Evolutionary conservation across 64 coral and sea anemone genomes (phyloP).

Genomic region (Dendronephthya gigantea): DNA sequence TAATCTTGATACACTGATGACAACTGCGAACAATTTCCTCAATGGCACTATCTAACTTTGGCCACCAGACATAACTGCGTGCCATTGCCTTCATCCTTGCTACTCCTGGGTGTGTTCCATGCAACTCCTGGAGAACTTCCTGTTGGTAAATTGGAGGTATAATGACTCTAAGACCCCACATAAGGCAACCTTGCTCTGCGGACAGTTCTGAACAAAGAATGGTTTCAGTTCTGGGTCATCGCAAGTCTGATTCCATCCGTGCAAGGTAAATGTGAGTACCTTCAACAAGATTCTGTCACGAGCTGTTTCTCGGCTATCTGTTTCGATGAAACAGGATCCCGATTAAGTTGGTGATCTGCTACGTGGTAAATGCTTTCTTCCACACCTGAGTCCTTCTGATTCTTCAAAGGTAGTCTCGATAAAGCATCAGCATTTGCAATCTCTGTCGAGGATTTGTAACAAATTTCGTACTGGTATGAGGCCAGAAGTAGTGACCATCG

Average conservation of each 20-base stretch:
- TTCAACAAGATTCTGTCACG: too few relatives aligned
- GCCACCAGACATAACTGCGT: constrained; percentile 32
- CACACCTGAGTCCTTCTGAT: too few relatives aligned
- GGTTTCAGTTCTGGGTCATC: too few relatives aligned
- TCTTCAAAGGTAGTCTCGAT: neutral
- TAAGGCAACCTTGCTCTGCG: constrained; percentile 11
- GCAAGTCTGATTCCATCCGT: too few relatives aligned
- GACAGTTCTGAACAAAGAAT: constrained; percentile 9
- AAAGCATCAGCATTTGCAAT: constrained; percentile 45
- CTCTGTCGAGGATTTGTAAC: constrained; percentile 16
- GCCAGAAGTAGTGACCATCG: constrained; percentile 41
- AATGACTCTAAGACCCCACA: constrained; percentile 28
- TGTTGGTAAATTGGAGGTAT: constrained; percentile 28
- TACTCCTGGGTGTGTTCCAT: constrained; percentile 16
- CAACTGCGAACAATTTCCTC: too few relatives aligned
- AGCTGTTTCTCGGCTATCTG: too few relatives aligned
- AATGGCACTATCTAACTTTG: constrained; percentile 14
- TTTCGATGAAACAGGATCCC: too few relatives aligned
- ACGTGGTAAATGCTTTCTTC: too few relatives aligned
- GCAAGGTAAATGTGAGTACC: too few relatives aligned
- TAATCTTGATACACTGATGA: too few relatives aligned
- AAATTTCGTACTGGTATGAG: constrained; percentile 37
- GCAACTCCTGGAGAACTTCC: neutral
- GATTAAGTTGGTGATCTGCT: too few relatives aligned
- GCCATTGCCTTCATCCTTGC: constrained; percentile 20